phyloP scores from a whole-genome alignment of 2,888 invertebrate species.

The Labia minor region DNA sequence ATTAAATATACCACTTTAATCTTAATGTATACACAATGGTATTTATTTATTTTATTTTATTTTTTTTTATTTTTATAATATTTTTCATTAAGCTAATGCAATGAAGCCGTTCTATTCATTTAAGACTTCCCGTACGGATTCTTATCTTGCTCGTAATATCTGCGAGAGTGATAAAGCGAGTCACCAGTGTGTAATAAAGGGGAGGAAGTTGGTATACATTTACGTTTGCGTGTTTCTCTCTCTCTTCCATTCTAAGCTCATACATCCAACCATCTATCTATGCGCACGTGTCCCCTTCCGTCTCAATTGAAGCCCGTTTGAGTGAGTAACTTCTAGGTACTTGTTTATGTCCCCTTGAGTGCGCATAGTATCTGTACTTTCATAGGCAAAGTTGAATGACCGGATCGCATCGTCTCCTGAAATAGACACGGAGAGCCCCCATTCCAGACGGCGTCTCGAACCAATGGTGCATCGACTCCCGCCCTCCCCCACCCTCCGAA shows the following conservation, averaged over 20 bases:
- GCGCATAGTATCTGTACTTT: not conserved
- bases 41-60: too few relatives aligned
- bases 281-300: not conserved
- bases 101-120: too few relatives aligned
- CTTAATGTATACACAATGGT: too few relatives aligned
- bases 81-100: too few relatives aligned
- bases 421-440: not conserved
- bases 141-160: too few relatives aligned
- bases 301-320: not conserved
- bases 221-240: not conserved
- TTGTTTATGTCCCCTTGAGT: slow-evolving; percentile 1
- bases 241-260: too few relatives aligned
- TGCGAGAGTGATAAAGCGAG: too few relatives aligned
- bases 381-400: slow-evolving; percentile 8
- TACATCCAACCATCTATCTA: too few relatives aligned
- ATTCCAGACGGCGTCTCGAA: not conserved
- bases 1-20: too few relatives aligned
- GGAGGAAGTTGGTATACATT: not conserved
- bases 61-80: too few relatives aligned
- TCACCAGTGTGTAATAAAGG: not conserved
- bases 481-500: not conserved
- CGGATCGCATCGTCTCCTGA: not conserved
- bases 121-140: too few relatives aligned
- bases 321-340: not conserved
- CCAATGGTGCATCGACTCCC: not conserved